Conservation (phyloP, 1,140 invertebrate species). For the Rhynchophorus ferrugineus region DNA sequence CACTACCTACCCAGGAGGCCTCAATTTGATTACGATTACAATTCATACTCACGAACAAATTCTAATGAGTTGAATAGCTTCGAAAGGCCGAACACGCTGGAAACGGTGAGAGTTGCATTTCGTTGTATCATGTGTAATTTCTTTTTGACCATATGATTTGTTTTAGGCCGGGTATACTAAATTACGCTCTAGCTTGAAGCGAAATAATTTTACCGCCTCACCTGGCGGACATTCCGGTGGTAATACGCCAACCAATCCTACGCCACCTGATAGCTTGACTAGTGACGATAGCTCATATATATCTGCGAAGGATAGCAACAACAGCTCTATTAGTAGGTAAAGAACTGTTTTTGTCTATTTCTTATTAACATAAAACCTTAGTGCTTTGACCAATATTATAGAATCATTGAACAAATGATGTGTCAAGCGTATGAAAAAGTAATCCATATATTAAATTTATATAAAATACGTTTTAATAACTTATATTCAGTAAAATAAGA, state of each 20-base stretch:
- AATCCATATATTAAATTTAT: no score
- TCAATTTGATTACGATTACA: slow-evolving; percentile 44
- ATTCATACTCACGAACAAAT: slow-evolving; percentile 47
- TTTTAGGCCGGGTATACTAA: slow-evolving; percentile 46
- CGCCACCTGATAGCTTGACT: slow-evolving; percentile 73
- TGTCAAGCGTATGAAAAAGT: no score
- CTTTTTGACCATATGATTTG: neutral
- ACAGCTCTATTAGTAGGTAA: slow-evolving; percentile 47
- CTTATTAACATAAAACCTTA: no score
- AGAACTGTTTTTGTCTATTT: no score
- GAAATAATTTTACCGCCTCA: slow-evolving; percentile 54
- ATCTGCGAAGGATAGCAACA: slow-evolving; percentile 67
- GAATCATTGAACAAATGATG: no score
- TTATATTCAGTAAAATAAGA: no score
- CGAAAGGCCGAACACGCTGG: slow-evolving; percentile 69
- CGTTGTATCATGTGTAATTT: neutral
- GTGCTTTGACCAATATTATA: no score
- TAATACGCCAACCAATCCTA: slow-evolving; percentile 75
- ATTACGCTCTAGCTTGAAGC: slow-evolving; percentile 67
- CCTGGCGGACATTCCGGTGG: slow-evolving; percentile 52
- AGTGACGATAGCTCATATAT: slow-evolving; percentile 80
- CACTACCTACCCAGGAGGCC: slow-evolving; percentile 39
- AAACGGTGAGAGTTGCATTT: slow-evolving; percentile 39
- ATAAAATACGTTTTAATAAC: no score
- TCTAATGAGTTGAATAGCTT: slow-evolving; percentile 46